A percentile compares a stretch with the other conserved stretches of the same genome.
These are phyloP conservation scores for Epizoanthus rinbou DNA, from an alignment of 92 coral and sea anemone genomes.

Conservation along the genomic window DNA sequence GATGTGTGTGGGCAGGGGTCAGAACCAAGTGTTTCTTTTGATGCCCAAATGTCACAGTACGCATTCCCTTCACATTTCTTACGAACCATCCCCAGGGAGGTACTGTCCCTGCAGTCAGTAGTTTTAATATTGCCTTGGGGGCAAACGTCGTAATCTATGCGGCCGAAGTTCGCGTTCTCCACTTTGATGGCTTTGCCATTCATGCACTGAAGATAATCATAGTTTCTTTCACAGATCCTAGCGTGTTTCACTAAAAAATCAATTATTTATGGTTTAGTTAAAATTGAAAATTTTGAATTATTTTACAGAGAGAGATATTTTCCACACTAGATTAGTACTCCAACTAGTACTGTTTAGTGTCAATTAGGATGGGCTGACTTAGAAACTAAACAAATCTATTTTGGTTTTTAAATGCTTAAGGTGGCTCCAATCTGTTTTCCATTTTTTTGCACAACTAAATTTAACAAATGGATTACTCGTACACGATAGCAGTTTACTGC, in stretches of 20 bases:
- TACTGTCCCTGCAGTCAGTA: slow-evolving; percentile 23
- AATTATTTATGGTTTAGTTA: too few species aligned
- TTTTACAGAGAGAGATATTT: too few species aligned
- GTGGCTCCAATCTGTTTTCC: too few species aligned
- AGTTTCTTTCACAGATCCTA: background rate
- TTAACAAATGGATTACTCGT: too few species aligned
- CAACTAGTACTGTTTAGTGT: too few species aligned
- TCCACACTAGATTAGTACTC: too few species aligned
- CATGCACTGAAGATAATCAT: slow-evolving; percentile 5
- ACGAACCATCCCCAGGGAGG: background rate
- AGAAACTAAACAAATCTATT: too few species aligned
- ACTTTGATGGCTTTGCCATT: slow-evolving; percentile 19
- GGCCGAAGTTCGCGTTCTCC: slow-evolving; percentile 19
- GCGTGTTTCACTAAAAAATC: slow-evolving; percentile 14
- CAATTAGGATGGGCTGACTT: too few species aligned
- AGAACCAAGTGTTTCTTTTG: background rate
- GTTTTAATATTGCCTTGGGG: background rate
- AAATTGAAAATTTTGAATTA: too few species aligned
- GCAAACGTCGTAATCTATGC: background rate
- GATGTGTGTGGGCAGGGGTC: background rate
- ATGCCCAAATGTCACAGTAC: slow-evolving; percentile 22
- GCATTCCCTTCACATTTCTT: slow-evolving; percentile 16
- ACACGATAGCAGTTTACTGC: too few species aligned
- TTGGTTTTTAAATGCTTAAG: too few species aligned
- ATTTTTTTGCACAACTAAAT: too few species aligned